These are phyloP conservation scores for Columba guinea DNA, from an alignment of 2,797 vertebrate genomes.

Conservation along the genomic window DNA sequence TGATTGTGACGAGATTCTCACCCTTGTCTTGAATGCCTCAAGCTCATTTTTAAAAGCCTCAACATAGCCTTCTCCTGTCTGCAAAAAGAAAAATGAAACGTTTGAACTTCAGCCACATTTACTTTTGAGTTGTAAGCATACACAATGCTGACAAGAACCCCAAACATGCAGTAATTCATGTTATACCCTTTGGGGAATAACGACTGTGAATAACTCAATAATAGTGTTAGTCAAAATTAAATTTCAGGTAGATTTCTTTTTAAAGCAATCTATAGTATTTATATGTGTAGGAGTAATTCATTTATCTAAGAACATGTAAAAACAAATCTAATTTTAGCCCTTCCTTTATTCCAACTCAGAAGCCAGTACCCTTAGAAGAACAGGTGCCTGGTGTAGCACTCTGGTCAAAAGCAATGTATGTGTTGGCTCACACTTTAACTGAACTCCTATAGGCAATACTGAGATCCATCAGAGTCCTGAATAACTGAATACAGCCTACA, in stretches of 20 bases:
- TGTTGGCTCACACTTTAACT: background rate
- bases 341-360: background rate
- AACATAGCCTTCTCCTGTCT: conserved; percentile 92
- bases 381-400: background rate
- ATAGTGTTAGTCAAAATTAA: background rate
- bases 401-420: background rate
- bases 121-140: background rate
- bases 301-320: background rate
- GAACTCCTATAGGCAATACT: background rate
- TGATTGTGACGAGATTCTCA: conserved; percentile 81
- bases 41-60: conserved; percentile 95
- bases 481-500: background rate
- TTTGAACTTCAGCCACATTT: background rate
- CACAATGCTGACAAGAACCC: background rate
- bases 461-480: background rate
- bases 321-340: background rate
- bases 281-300: background rate
- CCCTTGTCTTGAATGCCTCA: conserved; percentile 90
- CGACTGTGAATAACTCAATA: background rate
- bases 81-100: conserved; percentile 8
- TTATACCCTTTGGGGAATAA: background rate
- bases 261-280: background rate
- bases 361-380: background rate
- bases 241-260: background rate
- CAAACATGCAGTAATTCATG: background rate